Base-by-base conservation (phyloP, 1,140 invertebrate genomes). In the Leptinotarsa defecta region DNA sequence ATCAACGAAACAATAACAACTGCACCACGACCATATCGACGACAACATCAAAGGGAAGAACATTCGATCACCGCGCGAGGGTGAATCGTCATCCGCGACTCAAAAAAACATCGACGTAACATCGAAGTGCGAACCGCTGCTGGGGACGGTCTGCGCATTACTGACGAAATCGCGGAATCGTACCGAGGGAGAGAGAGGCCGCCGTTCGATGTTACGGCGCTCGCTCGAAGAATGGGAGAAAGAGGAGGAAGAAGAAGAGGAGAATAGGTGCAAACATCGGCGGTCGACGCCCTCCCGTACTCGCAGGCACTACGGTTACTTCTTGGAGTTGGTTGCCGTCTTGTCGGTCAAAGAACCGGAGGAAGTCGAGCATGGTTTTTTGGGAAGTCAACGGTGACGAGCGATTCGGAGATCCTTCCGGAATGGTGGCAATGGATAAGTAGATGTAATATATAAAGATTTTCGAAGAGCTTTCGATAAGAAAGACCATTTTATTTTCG, bases 341-440 rank as follows among this genome's bases (percentile, higher is more conserved):
- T n/a, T 57, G 52, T 57, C 52, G 52, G 52, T 57, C 52, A 57
- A 57, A 57, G 52, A 57, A 57, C 52, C 52, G 52, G 13, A 57
- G 52, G 52, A 57, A 57, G 52, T 57, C 52, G 13, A 57, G 52
- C 52, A 57, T 57, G 52, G 52, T 15, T 17, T 57, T 57, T 57
- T 4, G 52, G 52, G 52, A 57, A 57, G 52, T 57, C 52, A 19
- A 57, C 15, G 52, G n/a, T 57, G 13, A 57, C 52, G 52, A 13
- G 8, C 34, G 34, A 43, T 43, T 43, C 34, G 34, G 8, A 43
- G 34, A 11, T 43, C 34, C 34, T 43, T 43, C 34, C 34, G 34
- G 34, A 43, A 43, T 43, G 34, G 34, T 11, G 34, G 34, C 34
- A 43, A 11, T 43, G 34, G 34, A 11, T 11, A 43, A 43, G 34